Evolutionary conservation across 2,888 invertebrate species (phyloP), one percentile per base, ranked within the genome.

Genomic region (Thymelicus lineola): DNA sequence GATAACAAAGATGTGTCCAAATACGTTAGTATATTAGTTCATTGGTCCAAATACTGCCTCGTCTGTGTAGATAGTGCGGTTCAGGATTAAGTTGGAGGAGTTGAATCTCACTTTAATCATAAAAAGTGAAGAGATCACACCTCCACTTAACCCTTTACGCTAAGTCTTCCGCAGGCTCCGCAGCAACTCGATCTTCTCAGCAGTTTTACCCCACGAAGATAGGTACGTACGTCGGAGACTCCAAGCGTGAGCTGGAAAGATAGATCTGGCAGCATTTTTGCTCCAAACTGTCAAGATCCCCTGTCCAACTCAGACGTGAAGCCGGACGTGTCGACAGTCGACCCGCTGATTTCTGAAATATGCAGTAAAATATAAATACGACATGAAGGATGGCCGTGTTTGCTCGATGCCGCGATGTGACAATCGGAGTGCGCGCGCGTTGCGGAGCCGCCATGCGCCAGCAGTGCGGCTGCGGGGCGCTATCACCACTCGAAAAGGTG

Each of bases 41-140:
- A n/a, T n/a, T n/a, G n/a, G 35, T 20, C 9, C 4, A 35, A 36
- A 71, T 17, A 36, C 63, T 74, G 36, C 75, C 77, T 79, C 74
- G 74, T 79, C 77, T 76, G 75, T 55, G 50, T 28, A 46, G 88
- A 77, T 69, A 76, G 67, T 83, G 91, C 93, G 87, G 82, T 83
- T 86, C 83, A 87, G 93, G 90, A 87, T 93, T 94, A 94, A 94
- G 94, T 94, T 94, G 94, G 94, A 94, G 94, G 94, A 94, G 94
- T 94, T 94, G 94, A 94, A 94, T 94, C 94, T 94, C 94, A 94
- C 94, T 94, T 94, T 93, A 92, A 86, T 76, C 81, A 86, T 82
- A 89, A 91, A 94, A 94, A 94, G 94, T 94, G 94, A 94, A 94
- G 94, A 94, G 94, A 94, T 94, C 94, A 94, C 94, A 93, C 94